These are phyloP conservation scores for Steinernema carpocapsae DNA, from an alignment of 2,888 invertebrate species.

Conservation along the genomic window DNA sequence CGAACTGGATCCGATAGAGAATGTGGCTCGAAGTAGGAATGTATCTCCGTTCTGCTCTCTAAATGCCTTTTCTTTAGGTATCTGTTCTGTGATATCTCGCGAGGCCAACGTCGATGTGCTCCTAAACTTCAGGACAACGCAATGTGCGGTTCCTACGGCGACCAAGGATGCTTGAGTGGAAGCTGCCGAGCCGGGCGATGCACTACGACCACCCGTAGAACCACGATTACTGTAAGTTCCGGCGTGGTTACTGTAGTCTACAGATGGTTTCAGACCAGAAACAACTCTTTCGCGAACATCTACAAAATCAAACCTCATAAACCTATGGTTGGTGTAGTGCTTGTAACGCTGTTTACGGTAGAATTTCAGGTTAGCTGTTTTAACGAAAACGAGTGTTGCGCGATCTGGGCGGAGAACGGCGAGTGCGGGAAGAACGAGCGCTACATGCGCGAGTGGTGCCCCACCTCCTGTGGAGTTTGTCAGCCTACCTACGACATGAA, in stretches of 20 bases:
- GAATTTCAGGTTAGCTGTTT: constrained; percentile 37
- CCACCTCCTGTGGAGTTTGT: constrained; percentile 35
- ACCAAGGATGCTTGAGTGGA: constrained; percentile 35
- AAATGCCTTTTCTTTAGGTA: constrained; percentile 23
- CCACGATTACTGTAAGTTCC: background rate
- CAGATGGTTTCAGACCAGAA: background rate
- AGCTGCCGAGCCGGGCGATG: constrained; percentile 35
- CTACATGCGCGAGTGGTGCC: constrained; percentile 41
- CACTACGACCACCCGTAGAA: constrained; percentile 24
- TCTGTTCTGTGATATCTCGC: constrained; percentile 37
- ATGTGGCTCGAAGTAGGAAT: background rate
- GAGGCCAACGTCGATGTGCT: background rate
- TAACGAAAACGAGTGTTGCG: constrained; percentile 42
- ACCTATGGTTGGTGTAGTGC: background rate
- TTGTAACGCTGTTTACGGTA: background rate
- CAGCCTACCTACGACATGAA: constrained; percentile 24
- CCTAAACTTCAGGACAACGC: constrained; percentile 36
- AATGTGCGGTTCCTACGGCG: constrained; percentile 26
- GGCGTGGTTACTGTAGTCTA: background rate
- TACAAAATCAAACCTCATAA: background rate
- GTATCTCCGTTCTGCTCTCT: background rate
- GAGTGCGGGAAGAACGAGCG: constrained; percentile 36
- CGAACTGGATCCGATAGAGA: background rate
- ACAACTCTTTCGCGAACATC: constrained; percentile 21
- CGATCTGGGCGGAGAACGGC: constrained; percentile 34